Evolutionary conservation across 2,888 invertebrate genomes (phyloP).

Genomic region (Choreutis nemorana): DNA sequence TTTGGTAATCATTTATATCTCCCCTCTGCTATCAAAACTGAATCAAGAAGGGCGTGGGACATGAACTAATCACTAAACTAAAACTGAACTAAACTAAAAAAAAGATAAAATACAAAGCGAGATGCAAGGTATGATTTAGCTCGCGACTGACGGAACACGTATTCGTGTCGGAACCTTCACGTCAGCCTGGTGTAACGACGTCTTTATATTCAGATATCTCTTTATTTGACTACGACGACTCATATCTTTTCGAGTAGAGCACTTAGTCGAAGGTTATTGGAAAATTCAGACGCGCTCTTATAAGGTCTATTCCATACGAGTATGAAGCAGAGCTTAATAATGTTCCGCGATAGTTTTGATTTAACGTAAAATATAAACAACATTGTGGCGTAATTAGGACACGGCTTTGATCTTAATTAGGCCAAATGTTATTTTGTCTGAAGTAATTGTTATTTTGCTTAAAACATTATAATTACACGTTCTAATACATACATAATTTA

Average conservation of each 20-base stretch:
- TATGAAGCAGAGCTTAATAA: too few species aligned
- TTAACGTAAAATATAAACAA: too few species aligned
- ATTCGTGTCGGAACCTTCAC: constrained; percentile 14
- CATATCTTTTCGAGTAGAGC: constrained; percentile 44
- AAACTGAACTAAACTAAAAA: constrained; percentile 60
- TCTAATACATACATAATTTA: too few species aligned
- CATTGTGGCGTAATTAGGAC: too few species aligned
- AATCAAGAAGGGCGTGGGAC: constrained; percentile 58
- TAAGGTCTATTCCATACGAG: too few species aligned
- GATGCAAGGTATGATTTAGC: constrained; percentile 61
- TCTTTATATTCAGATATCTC: constrained; percentile 49
- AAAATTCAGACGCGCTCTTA: constrained; percentile 32
- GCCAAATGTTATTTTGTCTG: too few species aligned
- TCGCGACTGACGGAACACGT: constrained; percentile 47
- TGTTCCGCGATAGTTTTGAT: too few species aligned
- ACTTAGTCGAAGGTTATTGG: constrained; percentile 49
- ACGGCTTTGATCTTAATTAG: too few species aligned
- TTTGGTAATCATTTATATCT: constrained; percentile 54
- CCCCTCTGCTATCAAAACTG: constrained; percentile 62
- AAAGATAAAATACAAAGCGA: constrained; percentile 60
- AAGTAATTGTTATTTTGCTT: too few species aligned
- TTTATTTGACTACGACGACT: constrained; percentile 54
- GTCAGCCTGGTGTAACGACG: constrained; percentile 41
- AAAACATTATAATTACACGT: too few species aligned
- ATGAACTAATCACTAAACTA: too few species aligned